Base-by-base conservation (phyloP, 2,888 invertebrate species). In the Yponomeuta plumbellus region DNA sequence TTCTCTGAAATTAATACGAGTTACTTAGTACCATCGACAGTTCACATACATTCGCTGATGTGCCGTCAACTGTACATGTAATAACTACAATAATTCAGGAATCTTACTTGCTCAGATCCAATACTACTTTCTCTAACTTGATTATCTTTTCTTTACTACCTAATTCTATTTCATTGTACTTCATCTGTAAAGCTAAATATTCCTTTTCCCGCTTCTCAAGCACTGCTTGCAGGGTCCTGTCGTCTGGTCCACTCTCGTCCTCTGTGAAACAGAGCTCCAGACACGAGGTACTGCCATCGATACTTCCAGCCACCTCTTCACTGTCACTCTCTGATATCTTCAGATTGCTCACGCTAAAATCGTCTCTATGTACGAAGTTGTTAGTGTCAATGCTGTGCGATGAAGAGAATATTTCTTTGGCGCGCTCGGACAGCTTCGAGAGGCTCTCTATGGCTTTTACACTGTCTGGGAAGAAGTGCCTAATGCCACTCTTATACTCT, bases 101-200 rank as follows among this genome's bases (percentile, higher is more conserved):
- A 65, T 81, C 88, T 80, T 74, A 94, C 94, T 94, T 94, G 83
- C 92, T 94, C 65, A 95, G 80, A 72, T 94, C 92, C 76, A 93
- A 91, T 64, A 94, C 82, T 71, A 93, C 92, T 72, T 84, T 89
- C 74, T 92, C 91, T 74, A 92, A 78, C 71, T 91, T 90, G 67
- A 83, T 81, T 75, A 87, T 83, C 74, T 89, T 91, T 66, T 91
- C 91, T 75, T 86, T 91, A 79, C 80, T 85, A 3, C 76, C 76
- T 74, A 85, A 72, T 76, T 91, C 90, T 71, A 87, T 76, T 74
- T 88, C 86, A 69, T 86, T 87, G 68, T 92, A 86, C 74, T 92
- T 93, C 23, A 92, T 84, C 72, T 93, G 88, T 69, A 94, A 81
- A 72, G 87, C 86, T 63, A 92, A 83, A 75, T 84, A 86, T 69